These are phyloP conservation scores for Sebastes taczanowskii DNA, from an alignment of 2,797 vertebrate genomes.

Conservation along the genomic window DNA sequence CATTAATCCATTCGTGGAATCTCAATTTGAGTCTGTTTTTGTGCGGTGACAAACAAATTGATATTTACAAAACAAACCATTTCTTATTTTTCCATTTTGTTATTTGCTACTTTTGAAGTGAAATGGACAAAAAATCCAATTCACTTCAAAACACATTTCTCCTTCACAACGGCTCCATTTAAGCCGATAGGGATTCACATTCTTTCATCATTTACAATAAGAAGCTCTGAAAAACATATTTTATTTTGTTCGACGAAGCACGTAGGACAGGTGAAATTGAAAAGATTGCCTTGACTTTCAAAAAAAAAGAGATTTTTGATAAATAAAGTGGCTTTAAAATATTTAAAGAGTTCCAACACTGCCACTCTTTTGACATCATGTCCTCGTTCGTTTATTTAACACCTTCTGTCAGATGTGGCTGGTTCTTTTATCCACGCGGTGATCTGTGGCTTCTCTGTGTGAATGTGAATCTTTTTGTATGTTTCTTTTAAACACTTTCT, in stretches of 20 bases:
- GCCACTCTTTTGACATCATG: constrained; percentile 25
- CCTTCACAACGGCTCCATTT: constrained; percentile 1
- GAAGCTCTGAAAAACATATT: constrained; percentile 3
- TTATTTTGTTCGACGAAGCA: constrained; percentile 16
- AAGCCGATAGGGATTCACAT: constrained; percentile 4
- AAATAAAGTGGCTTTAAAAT: constrained; percentile 4
- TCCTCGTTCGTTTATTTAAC: constrained; percentile 44
- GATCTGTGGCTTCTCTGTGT: constrained; percentile 5
- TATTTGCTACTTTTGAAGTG: constrained; percentile 1
- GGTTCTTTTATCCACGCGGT: constrained; percentile 27
- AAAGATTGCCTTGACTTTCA: constrained; percentile 39
- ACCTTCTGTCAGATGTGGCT: constrained; percentile 21
- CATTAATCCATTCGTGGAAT: neutral
- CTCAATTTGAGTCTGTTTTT: neutral
- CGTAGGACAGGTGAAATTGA: neutral
- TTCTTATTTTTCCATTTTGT: constrained; percentile 4
- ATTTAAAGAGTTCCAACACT: constrained; percentile 26
- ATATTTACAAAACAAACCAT: constrained; percentile 26
- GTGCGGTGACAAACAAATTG: constrained; percentile 1
- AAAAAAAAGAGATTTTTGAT: neutral
- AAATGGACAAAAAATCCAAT: constrained; percentile 5
- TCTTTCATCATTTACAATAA: constrained; percentile 18
- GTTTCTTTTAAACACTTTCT: constrained; percentile 29
- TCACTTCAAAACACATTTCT: neutral
- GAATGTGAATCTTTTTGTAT: constrained; percentile 37